phyloP scores from a whole-genome alignment of 2,888 invertebrate species.

The Perizoma affinitatum region DNA sequence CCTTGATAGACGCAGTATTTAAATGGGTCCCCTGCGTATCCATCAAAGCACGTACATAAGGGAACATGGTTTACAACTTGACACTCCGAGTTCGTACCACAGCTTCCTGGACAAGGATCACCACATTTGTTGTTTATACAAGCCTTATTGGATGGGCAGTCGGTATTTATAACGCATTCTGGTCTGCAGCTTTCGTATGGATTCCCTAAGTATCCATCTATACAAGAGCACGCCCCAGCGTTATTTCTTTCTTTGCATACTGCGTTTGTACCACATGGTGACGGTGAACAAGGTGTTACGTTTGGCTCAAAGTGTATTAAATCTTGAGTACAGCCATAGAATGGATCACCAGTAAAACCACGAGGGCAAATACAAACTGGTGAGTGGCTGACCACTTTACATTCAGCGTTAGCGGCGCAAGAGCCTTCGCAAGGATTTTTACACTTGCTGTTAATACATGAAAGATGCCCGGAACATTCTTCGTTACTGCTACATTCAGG shows the following conservation, averaged over 20 bases:
- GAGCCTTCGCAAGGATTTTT: constrained; percentile 89
- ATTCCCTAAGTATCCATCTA: constrained; percentile 89
- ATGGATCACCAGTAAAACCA: constrained; percentile 91
- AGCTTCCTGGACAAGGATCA: constrained; percentile 91
- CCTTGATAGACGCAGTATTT: constrained; percentile 84
- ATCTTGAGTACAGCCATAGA: constrained; percentile 84
- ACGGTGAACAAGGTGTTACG: constrained; percentile 84
- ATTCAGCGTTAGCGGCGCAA: constrained; percentile 90
- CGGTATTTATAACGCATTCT: constrained; percentile 89
- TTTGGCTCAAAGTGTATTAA: constrained; percentile 61
- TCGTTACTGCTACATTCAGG: constrained; percentile 92
- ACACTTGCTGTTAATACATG: constrained; percentile 91
- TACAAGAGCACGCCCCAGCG: constrained; percentile 88
- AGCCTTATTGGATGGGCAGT: constrained; percentile 88
- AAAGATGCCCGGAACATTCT: constrained; percentile 87
- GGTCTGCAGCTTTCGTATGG: constrained; percentile 91
- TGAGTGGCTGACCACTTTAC: constrained; percentile 90
- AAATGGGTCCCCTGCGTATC: constrained; percentile 91
- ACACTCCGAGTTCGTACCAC: constrained; percentile 89
- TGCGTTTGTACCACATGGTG: constrained; percentile 87
- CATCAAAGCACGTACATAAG: constrained; percentile 86
- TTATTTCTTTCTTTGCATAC: constrained; percentile 84
- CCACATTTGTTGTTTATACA: constrained; percentile 89
- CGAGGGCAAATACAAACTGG: constrained; percentile 88
- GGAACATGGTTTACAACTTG: constrained; percentile 89